Percentiles rank a stretch among this genome's conserved stretches.
phyloP scores from a whole-genome alignment of 2,797 vertebrate genomes.

The Limosa lapponica region DNA sequence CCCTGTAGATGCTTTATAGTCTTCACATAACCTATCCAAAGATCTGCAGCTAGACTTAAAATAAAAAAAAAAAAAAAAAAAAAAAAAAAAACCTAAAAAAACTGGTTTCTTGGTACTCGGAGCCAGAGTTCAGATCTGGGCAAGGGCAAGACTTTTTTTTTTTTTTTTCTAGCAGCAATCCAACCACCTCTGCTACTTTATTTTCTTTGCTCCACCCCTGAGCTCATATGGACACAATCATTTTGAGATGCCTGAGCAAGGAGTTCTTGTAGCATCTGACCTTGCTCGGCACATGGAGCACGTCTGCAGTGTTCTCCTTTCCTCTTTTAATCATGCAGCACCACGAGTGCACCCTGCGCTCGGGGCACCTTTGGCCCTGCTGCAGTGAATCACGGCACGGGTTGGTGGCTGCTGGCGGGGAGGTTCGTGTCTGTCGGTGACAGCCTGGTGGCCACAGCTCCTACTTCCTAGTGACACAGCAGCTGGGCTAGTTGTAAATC shows the following conservation, averaged over 20 bases:
- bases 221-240: not conserved
- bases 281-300: not conserved
- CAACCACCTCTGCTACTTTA: not conserved
- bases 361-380: not conserved
- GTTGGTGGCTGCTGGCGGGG: not conserved
- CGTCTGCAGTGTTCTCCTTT: not conserved
- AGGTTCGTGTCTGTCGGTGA: not conserved
- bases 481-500: slow-evolving; percentile 10
- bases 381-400: not conserved
- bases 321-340: not conserved
- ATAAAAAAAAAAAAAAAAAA: not conserved
- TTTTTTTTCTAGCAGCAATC: not conserved
- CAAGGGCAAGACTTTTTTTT: not conserved
- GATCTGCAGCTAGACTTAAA: not conserved
- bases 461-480: not conserved
- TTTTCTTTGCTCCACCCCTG: not conserved
- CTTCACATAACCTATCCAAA: not conserved
- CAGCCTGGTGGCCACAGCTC: not conserved
- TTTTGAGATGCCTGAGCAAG: not conserved
- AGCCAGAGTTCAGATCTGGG: not conserved
- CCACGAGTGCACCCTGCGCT: accelerated
- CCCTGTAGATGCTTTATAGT: not conserved
- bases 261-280: not conserved
- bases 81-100: not conserved
- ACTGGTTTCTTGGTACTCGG: not conserved